Evolutionary conservation across 1,140 invertebrate species (phyloP), one percentile per base, ranked within the genome.

Genomic region (Drosophila nigromelanica): DNA sequence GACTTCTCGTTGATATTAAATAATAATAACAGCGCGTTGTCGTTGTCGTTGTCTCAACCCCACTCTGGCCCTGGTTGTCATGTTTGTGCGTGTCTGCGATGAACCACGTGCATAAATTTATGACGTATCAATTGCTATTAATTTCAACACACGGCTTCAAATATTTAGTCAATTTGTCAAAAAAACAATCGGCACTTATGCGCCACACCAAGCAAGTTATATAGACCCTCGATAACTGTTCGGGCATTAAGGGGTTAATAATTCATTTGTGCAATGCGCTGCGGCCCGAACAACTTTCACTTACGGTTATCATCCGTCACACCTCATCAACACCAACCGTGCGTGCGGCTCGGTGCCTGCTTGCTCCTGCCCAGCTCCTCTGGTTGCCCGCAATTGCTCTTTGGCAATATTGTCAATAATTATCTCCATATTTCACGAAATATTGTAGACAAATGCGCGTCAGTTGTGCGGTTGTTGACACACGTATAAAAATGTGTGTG

Each of bases 121-220:
- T 89, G 83, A 87, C 79, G 78, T 80, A 89, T 89, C 79, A 79
- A 87, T 87, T 87, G 76, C 66, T 74, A 83, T 89, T 80, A 78
- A 83, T 83, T 89, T 73, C 66, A 74, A 70, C 83, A 76, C 83
- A 24, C 83, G 71, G 76, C 83, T 74, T 54, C 62, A 78, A 69
- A 76, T 89, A 82, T 83, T 87, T 87, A 89, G 79, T 77, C 83
- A 87, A 89, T 89, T 89, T 89, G 76, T 87, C 83, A 79, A 76
- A 87, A 71, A 72, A 87, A 71, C 69, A 73, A 56, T 58, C 67
- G 63, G 50, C 74, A 48, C 42, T 52, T 55, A 27, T 51, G 12
- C n/a, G 3, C 7, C 55, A 43, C 27, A 54, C 51, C 21, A n/a
- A 40, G 5, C 24, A 2, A 8, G 8, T 8, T 18, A 18, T 18